Evolutionary conservation across 2,797 vertebrate species (phyloP).

Genomic region (Etheostoma nigrum): DNA sequence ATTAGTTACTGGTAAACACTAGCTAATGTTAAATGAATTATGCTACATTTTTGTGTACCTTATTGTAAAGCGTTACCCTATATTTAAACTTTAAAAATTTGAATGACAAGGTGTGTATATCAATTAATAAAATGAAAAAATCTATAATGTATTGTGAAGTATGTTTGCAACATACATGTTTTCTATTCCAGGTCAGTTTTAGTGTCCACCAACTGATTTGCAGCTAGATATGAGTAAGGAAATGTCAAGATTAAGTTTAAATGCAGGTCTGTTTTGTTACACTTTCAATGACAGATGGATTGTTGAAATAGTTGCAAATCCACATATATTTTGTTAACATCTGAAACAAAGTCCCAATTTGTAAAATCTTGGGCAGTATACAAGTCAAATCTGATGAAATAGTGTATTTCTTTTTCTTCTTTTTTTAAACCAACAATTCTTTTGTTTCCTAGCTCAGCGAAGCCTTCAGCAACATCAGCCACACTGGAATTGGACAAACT

Average conservation of each 20-base stretch:
- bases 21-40: too few species aligned
- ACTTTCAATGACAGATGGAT: neutral
- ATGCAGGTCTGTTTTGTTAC: neutral
- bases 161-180: neutral
- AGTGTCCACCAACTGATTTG: neutral
- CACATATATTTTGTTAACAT: neutral
- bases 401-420: conserved; percentile 4
- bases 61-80: too few species aligned
- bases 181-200: neutral
- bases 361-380: neutral
- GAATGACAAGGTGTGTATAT: neutral
- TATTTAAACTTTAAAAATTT: neutral
- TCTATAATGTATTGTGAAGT: neutral
- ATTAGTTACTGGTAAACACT: too few species aligned
- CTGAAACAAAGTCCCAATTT: neutral
- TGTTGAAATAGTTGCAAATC: neutral
- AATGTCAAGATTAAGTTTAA: neutral
- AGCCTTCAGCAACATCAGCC: conserved; percentile 91
- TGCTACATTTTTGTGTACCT: too few species aligned
- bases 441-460: conserved; percentile 73
- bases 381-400: neutral
- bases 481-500: conserved; percentile 93
- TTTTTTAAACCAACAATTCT: neutral
- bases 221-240: neutral
- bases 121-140: neutral